Evolutionary conservation across 2,113 vertebrate species (phyloP).

Genomic region (Orientallactaga bullata): DNA sequence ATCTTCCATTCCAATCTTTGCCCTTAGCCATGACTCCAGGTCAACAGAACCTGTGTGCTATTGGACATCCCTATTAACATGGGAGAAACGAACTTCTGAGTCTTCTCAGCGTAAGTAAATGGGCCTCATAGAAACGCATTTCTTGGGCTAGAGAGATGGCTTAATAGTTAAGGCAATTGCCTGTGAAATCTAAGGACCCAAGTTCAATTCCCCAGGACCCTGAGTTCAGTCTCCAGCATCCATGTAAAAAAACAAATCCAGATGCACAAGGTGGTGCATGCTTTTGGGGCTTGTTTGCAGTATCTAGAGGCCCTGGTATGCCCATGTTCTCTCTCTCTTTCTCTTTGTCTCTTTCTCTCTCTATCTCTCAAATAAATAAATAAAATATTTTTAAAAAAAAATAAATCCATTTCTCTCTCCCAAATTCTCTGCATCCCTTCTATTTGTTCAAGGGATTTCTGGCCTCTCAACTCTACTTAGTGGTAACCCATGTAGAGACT

Average conservation of each 20-base stretch:
- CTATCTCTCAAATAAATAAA: too few relatives aligned
- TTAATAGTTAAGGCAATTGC: too few relatives aligned
- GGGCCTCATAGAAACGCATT: neutral
- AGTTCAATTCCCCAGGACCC: too few relatives aligned
- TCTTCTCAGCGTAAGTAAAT: neutral
- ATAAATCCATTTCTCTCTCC: neutral
- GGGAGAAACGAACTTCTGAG: neutral
- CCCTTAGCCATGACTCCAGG: neutral
- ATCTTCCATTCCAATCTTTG: neutral
- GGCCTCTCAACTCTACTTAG: neutral
- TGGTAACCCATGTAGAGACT: neutral
- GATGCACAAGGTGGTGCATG: too few relatives aligned
- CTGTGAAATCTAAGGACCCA: too few relatives aligned
- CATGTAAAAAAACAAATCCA: too few relatives aligned
- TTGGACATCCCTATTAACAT: neutral
- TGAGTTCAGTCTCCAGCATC: too few relatives aligned
- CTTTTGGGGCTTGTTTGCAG: too few relatives aligned
- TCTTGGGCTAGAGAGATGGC: neutral
- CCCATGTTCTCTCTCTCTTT: too few relatives aligned
- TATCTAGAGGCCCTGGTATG: too few relatives aligned
- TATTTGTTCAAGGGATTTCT: neutral
- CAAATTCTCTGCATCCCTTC: neutral
- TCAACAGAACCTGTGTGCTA: neutral
- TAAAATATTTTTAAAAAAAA: too few relatives aligned
- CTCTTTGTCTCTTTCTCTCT: too few relatives aligned